Percentiles rank a stretch among this genome's conserved stretches.
These are phyloP conservation scores for Caenorhabditis doughertyi DNA, from an alignment of 2,888 invertebrate species.

Conservation along the genomic window DNA sequence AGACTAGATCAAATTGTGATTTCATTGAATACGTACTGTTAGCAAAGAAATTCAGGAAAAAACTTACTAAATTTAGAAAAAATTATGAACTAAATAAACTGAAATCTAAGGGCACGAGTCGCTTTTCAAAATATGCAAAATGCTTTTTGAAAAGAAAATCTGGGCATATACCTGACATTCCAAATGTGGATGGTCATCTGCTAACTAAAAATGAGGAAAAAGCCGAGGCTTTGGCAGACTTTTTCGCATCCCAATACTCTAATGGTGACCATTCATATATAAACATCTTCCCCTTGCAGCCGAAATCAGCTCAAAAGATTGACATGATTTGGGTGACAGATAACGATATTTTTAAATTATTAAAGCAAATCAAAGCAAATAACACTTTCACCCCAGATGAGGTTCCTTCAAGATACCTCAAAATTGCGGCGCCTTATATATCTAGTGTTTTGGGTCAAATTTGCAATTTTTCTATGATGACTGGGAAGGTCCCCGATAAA, in stretches of 20 bases:
- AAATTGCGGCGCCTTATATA: slow-evolving; percentile 1
- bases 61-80: not conserved
- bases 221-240: not conserved
- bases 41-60: not conserved
- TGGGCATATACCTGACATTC: not conserved
- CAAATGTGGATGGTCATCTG: not conserved
- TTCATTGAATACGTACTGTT: not conserved
- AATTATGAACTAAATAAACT: not conserved
- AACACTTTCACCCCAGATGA: not conserved
- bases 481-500: not conserved
- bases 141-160: not conserved
- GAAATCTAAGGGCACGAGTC: not conserved
- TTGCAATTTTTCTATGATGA: slow-evolving; percentile 28
- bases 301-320: not conserved
- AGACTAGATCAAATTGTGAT: not conserved
- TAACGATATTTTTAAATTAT: not conserved
- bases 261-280: not conserved
- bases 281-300: not conserved
- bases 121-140: not conserved
- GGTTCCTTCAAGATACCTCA: slow-evolving; percentile 17
- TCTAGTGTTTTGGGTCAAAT: slow-evolving; percentile 8
- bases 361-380: not conserved
- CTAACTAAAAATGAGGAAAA: not conserved
- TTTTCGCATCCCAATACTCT: not conserved
- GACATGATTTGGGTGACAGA: not conserved